Conservation (phyloP, 1,140 invertebrate genomes). For the Apolygus lucorum region DNA sequence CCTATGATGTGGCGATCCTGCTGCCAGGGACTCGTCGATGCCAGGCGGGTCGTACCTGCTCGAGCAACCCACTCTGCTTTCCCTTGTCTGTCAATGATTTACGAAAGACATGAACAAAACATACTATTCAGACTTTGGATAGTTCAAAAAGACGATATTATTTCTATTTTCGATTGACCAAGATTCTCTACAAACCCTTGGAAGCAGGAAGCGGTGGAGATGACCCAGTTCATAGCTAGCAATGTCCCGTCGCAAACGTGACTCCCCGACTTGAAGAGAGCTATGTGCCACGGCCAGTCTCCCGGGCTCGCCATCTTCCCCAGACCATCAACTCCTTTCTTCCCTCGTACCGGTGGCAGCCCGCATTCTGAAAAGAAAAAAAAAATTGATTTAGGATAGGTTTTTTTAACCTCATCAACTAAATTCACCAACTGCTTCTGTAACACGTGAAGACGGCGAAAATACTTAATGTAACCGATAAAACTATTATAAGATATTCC, state of each 20-base stretch:
- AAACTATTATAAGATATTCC: too few relatives aligned
- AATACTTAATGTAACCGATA: conserved; percentile 7
- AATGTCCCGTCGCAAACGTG: conserved; percentile 83
- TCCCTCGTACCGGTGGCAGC: conserved; percentile 48
- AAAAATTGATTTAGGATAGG: not conserved
- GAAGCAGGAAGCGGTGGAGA: conserved; percentile 82
- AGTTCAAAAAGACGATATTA: too few relatives aligned
- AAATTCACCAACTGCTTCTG: too few relatives aligned
- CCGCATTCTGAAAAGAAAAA: conserved; percentile 56
- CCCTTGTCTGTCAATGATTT: conserved; percentile 53
- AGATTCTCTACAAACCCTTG: conserved; percentile 47
- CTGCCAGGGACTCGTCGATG: conserved; percentile 73
- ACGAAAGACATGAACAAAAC: not conserved
- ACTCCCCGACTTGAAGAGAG: conserved; percentile 69
- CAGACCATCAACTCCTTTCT: conserved; percentile 44
- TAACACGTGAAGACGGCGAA: not conserved
- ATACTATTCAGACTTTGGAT: too few relatives aligned
- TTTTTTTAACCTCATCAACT: not conserved
- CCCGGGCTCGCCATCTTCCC: conserved; percentile 61
- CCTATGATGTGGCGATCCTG: conserved; percentile 75
- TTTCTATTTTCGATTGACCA: not conserved
- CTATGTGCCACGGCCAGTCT: conserved; percentile 85
- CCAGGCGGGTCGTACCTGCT: conserved; percentile 64
- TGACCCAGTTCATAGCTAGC: conserved; percentile 66
- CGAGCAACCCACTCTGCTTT: conserved; percentile 75